Evolutionary conservation across 2,888 invertebrate genomes (phyloP), one percentile per base, ranked within the genome.

Genomic region (Pseudoips prasinana): DNA sequence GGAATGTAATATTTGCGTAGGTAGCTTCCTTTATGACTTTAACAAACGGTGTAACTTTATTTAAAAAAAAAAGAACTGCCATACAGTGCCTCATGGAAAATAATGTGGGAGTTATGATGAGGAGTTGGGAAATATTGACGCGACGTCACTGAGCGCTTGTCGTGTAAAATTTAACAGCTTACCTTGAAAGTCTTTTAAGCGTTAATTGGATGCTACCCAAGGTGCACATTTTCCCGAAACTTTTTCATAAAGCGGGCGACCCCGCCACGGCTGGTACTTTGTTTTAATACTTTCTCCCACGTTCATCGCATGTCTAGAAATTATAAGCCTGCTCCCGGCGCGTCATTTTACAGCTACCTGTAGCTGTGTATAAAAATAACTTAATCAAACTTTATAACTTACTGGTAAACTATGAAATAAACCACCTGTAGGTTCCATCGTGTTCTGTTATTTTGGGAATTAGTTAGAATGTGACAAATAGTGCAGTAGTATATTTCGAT

Each of bases 341-440:
- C 34, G 14, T 23, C 10, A 36, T 31, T 37, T 23, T 26, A 48
- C 20, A 28, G 31, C 40, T 36, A 41, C 44, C 39, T 41, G 38
- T 39, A 31, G 36, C 36, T 38, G 29, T 20, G 22, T 10, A 50
- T 26, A 33, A 44, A 39, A 46, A 42, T 51, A 39, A 25, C 41
- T 49, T 18, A 46, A 56, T 58, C 34, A 43, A 39, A 37, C 38
- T 36, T 39, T 35, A 43, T 20, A 44, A 19, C 24, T 28, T 31
- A 31, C 8, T 33, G 31, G 23, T 39, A 46, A 56, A 62, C 42
- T 54, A 48, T 50, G 48, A 47, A 54, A 56, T 47, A 51, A 62
- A 59, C 71, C 64, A 67, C 69, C 66, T 68, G 71, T 70, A 53
- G 68, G 52, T 49, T 44, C 39, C 31, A 25, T 34, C 40, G 30